A percentile compares a stretch with the other conserved stretches of the same genome.
Conservation (phyloP, 2,113 vertebrate species). For the Meleagris gallopavo region DNA sequence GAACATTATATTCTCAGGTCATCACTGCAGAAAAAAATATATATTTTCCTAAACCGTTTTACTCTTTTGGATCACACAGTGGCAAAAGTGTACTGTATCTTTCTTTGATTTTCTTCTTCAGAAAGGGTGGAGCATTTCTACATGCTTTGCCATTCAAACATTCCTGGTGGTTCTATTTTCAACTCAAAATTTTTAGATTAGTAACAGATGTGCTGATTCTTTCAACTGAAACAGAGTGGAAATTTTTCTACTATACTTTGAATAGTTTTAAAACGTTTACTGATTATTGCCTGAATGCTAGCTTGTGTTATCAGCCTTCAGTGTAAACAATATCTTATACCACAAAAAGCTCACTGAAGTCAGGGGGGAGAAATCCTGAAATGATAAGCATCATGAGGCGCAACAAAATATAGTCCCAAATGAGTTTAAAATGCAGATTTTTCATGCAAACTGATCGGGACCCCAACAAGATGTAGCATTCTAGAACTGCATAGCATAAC, state of each 20-base stretch:
- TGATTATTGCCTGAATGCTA: neutral
- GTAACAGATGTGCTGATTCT: constrained; percentile 71
- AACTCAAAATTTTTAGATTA: constrained; percentile 66
- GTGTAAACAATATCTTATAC: neutral
- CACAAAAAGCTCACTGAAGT: neutral
- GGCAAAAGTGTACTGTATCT: constrained; percentile 26
- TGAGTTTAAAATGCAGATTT: neutral
- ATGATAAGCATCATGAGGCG: neutral
- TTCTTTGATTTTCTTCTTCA: constrained; percentile 67
- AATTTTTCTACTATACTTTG: neutral
- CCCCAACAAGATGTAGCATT: neutral
- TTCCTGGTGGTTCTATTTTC: constrained; percentile 75
- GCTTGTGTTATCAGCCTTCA: neutral
- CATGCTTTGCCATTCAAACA: constrained; percentile 65
- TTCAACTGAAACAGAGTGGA: neutral
- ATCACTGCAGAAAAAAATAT: constrained; percentile 43
- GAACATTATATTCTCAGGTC: constrained; percentile 14
- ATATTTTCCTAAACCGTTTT: neutral
- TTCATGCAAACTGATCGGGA: neutral
- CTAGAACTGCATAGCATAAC: neutral
- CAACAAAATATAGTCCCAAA: neutral
- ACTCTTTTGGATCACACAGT: constrained; percentile 42
- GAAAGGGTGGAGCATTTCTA: constrained; percentile 52
- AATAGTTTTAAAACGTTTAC: neutral
- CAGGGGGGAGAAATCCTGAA: neutral